A percentile compares a stretch with the other conserved stretches of the same genome.
These are phyloP conservation scores for Sebastes flavidus DNA, from an alignment of 2,797 vertebrate genomes.

Conservation along the genomic window DNA sequence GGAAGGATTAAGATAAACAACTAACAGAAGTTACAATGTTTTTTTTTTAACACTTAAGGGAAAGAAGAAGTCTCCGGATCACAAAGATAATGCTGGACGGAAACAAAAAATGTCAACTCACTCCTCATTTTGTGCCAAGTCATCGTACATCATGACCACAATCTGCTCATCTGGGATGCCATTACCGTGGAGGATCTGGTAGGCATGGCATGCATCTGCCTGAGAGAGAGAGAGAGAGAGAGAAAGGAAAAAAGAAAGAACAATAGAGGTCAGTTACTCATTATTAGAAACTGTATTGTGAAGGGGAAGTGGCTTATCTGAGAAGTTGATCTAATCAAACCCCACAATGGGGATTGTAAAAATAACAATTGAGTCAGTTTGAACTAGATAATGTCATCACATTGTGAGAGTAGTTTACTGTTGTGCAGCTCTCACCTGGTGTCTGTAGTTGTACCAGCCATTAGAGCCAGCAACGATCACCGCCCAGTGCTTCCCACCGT, in stretches of 20 bases:
- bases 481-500: conserved; percentile 93
- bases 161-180: conserved; percentile 97
- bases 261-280: background rate
- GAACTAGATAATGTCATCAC: no score
- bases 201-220: conserved; percentile 96
- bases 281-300: background rate
- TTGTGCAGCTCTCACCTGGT: conserved; percentile 86
- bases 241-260: background rate
- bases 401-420: no score
- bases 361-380: no score
- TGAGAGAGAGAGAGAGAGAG: conserved; percentile 49
- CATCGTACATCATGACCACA: conserved; percentile 98
- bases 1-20: background rate
- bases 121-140: conserved; percentile 87
- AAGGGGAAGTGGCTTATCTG: conserved; percentile 3
- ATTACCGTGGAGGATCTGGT: conserved; percentile 94
- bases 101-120: conserved; percentile 80
- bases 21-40: background rate
- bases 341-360: no score
- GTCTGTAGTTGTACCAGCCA: conserved; percentile 97
- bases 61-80: conserved; percentile 3
- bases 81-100: background rate
- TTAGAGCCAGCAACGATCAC: conserved; percentile 94
- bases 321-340: background rate
- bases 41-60: background rate